Conservation (phyloP, 2,113 vertebrate species). For the Gymnobelideus leadbeateri region DNA sequence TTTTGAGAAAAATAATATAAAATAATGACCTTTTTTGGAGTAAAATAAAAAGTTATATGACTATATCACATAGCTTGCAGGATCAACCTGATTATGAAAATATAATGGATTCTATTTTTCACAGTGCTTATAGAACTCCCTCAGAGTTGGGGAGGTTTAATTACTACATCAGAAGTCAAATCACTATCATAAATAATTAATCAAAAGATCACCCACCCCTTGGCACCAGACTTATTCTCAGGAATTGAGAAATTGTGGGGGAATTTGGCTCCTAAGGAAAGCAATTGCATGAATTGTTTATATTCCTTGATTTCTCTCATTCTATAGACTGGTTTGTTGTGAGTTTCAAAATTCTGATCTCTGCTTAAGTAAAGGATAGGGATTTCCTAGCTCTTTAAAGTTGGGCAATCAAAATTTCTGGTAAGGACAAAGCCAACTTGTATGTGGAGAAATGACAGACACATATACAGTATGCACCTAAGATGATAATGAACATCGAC, state of each 20-base stretch:
- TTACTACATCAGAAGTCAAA: too few relatives aligned
- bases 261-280: not conserved
- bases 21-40: too few relatives aligned
- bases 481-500: not conserved
- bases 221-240: not conserved
- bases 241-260: conserved; percentile 23
- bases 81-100: not conserved
- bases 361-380: not conserved
- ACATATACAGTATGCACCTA: not conserved
- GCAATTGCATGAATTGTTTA: not conserved
- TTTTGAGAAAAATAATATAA: not conserved
- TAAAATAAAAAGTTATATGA: not conserved
- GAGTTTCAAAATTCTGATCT: not conserved
- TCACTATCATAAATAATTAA: not conserved
- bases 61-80: not conserved
- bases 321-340: conserved; percentile 10
- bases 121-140: not conserved
- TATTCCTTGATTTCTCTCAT: conserved; percentile 8
- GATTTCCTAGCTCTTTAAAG: not conserved
- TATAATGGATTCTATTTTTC: not conserved
- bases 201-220: not conserved
- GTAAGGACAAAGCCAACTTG: not conserved
- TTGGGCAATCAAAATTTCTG: not conserved
- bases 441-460: not conserved
- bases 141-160: not conserved